Conservation (phyloP, 2,888 invertebrate genomes). For the Athripsodes cinereus region DNA sequence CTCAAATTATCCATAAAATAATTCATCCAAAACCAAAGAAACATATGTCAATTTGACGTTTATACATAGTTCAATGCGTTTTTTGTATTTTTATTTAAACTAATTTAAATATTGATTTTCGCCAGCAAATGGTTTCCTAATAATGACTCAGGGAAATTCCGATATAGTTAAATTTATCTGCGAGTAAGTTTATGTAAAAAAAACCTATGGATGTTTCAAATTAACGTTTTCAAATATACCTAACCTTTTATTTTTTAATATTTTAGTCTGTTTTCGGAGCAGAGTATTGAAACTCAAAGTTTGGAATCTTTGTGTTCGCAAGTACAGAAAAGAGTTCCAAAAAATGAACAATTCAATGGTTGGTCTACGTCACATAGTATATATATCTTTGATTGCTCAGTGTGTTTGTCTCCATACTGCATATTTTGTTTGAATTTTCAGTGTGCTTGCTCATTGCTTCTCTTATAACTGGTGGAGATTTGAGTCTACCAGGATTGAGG, state of each 20-base stretch:
- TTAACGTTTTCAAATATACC: background rate
- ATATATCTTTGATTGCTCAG: too few relatives aligned
- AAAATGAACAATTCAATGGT: slow-evolving; percentile 74
- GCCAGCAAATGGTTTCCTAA: background rate
- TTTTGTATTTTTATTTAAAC: too few relatives aligned
- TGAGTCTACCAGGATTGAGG: slow-evolving; percentile 44
- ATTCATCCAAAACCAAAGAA: too few relatives aligned
- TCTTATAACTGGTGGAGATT: slow-evolving; percentile 44
- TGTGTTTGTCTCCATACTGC: too few relatives aligned
- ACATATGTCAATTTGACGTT: too few relatives aligned
- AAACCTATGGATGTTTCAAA: too few relatives aligned
- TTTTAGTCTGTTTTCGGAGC: slow-evolving; percentile 65
- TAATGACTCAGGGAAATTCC: background rate
- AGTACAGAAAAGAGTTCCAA: slow-evolving; percentile 71
- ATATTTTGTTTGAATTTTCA: too few relatives aligned
- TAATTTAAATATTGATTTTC: too few relatives aligned
- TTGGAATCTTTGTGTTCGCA: slow-evolving; percentile 71
- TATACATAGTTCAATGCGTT: too few relatives aligned
- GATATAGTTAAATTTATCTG: slow-evolving; percentile 49
- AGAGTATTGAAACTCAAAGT: slow-evolving; percentile 65
- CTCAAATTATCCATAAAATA: too few relatives aligned
- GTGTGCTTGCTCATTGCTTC: slow-evolving; percentile 46
- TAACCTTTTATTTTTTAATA: slow-evolving; percentile 22
- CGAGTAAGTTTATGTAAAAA: slow-evolving; percentile 38
- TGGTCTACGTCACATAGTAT: too few relatives aligned